Conservation (phyloP, 2,888 invertebrate genomes). For the Macroteleia sp. region DNA sequence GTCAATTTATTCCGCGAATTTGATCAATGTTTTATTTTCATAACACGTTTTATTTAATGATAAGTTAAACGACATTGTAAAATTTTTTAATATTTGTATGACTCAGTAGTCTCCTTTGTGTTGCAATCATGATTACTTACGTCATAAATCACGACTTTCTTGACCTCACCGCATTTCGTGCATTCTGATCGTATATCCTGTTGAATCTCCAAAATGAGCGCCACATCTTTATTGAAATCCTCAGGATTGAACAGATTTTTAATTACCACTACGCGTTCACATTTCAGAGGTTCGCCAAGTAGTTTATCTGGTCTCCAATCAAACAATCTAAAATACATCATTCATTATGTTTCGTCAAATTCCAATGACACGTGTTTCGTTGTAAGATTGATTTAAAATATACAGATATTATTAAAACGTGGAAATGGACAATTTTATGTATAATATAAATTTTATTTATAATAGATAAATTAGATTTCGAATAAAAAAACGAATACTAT, state of each 20-base stretch:
- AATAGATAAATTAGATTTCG: too few species aligned
- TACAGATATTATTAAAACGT: too few species aligned
- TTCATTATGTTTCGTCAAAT: too few species aligned
- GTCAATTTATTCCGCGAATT: too few species aligned
- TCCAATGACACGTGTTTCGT: not conserved
- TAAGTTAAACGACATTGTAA: too few species aligned
- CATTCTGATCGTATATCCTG: slow-evolving; percentile 96
- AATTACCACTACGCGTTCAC: slow-evolving; percentile 95
- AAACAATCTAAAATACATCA: slow-evolving; percentile 87
- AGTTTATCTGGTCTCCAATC: slow-evolving; percentile 98
- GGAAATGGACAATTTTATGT: too few species aligned
- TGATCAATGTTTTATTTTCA: too few species aligned
- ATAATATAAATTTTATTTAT: too few species aligned
- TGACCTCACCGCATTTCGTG: slow-evolving; percentile 94
- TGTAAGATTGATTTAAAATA: too few species aligned
- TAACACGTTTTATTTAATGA: too few species aligned
- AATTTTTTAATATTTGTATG: not conserved
- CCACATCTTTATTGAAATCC: slow-evolving; percentile 94
- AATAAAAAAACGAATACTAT: too few species aligned
- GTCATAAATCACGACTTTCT: slow-evolving; percentile 96
- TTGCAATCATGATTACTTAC: slow-evolving; percentile 85
- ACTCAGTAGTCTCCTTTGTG: not conserved
- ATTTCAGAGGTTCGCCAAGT: slow-evolving; percentile 91
- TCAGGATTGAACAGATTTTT: too few species aligned
- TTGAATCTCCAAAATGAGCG: slow-evolving; percentile 94